Evolutionary conservation across 30 jellyfish, hydroid and myxozoan species (phyloP), one percentile per base, ranked within the genome.

Genomic region (Catostylus mosaicus): DNA sequence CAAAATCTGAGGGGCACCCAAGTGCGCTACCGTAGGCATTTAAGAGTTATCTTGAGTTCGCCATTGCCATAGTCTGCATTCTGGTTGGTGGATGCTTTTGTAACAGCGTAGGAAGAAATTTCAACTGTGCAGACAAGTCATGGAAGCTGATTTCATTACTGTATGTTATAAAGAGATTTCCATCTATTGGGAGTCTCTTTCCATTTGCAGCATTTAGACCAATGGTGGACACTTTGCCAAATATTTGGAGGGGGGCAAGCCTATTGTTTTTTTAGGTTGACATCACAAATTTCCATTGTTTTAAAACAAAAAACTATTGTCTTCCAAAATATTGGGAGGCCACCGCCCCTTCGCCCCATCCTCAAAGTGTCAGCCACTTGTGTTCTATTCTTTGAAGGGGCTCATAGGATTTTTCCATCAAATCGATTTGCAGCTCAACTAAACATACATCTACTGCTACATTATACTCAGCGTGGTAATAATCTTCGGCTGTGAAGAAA

Each of bases 81-180:
- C n/a, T n/a, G n/a, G n/a, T 78, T 7, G 87, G 87, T 54, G 35
- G 40, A 37, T 7, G 52, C 63, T 48, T 29, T 33, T 36, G 57
- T 23, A 75, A 16, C 12, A 33, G 27, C n/a, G 40, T 4, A 8
- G 87, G 78, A 10, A 75, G 18, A 33, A 75, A 60, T 36, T 75
- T 75, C 57, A 75, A 33, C 65, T 75, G 87, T 31, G 87, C 65
- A 10, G 35, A 33, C n/a, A 36, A 29, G n/a, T 29, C 65, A 9
- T 75, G 54, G 65, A 75, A 75, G 43, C 57, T 36, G 34, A 75
- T 30, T 50, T 75, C 54, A 20, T 33, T 29, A 22, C 63, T 33
- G 26, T 75, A 75, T 32, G 78, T 50, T 50, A 30, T 40, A 14
- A 14, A 40, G 11, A 40, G 14, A 40, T 40, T 40, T 40, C 54